These are phyloP conservation scores for Dendrocopos noguchii DNA, from an alignment of 2,113 vertebrate species.

Conservation along the genomic window DNA sequence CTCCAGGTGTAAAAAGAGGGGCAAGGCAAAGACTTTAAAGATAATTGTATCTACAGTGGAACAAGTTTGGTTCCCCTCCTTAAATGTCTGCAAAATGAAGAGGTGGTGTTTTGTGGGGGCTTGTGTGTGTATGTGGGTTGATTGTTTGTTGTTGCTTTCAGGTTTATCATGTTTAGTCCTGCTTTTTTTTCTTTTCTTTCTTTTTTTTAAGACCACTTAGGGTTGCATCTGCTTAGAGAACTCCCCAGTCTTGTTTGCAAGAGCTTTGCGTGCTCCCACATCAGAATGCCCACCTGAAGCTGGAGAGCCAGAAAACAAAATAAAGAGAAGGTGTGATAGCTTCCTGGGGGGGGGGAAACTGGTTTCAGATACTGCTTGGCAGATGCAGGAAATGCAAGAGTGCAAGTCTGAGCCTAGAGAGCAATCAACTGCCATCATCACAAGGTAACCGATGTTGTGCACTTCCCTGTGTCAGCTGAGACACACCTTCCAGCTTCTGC, in stretches of 20 bases:
- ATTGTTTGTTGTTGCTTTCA: not conserved
- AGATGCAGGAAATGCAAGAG: not conserved
- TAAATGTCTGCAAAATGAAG: not conserved
- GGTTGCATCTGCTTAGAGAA: not conserved
- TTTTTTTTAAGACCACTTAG: not conserved
- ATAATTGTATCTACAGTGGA: not conserved
- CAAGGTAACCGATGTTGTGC: not conserved
- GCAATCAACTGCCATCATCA: not conserved
- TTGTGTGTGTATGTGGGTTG: not conserved
- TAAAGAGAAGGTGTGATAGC: not conserved
- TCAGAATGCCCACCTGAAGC: not conserved
- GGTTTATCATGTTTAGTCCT: not conserved
- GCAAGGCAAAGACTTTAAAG: not conserved
- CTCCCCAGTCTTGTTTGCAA: not conserved
- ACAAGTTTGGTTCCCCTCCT: not conserved
- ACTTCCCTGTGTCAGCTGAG: not conserved
- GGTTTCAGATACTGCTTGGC: not conserved
- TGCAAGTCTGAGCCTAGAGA: not conserved
- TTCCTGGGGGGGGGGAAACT: not conserved
- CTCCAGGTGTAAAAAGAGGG: rapidly evolving
- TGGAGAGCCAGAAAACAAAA: not conserved
- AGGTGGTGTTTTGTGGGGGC: not conserved
- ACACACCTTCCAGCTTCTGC: not conserved
- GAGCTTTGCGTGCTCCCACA: not conserved
- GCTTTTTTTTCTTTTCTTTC: too few relatives aligned